Conservation (phyloP, 2,888 invertebrate species). For the Rhodophaea formosa region DNA sequence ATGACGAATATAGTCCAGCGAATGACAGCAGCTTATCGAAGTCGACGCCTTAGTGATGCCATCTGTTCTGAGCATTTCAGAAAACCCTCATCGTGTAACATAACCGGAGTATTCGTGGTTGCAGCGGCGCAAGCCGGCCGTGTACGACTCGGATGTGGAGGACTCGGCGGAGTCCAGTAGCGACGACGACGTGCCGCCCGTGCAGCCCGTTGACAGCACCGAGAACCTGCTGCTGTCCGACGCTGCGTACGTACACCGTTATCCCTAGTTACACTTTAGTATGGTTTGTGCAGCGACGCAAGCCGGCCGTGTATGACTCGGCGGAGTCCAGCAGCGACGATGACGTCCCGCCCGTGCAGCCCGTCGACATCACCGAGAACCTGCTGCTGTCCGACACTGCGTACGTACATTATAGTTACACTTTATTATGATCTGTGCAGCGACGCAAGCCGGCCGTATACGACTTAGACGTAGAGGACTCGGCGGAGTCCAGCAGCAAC, state of each 20-base stretch:
- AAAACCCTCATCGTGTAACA: too few species aligned
- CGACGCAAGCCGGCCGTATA: slow-evolving; percentile 81
- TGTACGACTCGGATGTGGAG: slow-evolving; percentile 88
- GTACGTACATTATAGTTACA: too few species aligned
- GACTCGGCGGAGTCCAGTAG: slow-evolving; percentile 91
- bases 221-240: slow-evolving; percentile 43
- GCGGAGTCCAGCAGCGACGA: slow-evolving; percentile 90
- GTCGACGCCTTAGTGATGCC: too few species aligned
- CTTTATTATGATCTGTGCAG: too few species aligned
- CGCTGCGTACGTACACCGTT: slow-evolving; percentile 44
- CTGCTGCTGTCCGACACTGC: slow-evolving; percentile 38
- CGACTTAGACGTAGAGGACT: slow-evolving; percentile 89
- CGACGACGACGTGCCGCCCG: slow-evolving; percentile 83
- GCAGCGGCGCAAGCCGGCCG: slow-evolving; percentile 69
- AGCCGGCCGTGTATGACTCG: slow-evolving; percentile 85
- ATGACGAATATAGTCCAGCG: too few species aligned
- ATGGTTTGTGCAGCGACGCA: slow-evolving; percentile 37
- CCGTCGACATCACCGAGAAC: slow-evolving; percentile 58
- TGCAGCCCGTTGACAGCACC: slow-evolving; percentile 64
- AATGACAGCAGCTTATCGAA: too few species aligned
- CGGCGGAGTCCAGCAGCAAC: slow-evolving; percentile 89
- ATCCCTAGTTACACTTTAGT: too few species aligned
- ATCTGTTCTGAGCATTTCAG: too few species aligned
- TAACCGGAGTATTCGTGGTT: too few species aligned
- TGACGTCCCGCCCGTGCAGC: slow-evolving; percentile 75